These are phyloP conservation scores for Diplodus puntazzo DNA, from an alignment of 2,797 vertebrate genomes.

Conservation along the genomic window DNA sequence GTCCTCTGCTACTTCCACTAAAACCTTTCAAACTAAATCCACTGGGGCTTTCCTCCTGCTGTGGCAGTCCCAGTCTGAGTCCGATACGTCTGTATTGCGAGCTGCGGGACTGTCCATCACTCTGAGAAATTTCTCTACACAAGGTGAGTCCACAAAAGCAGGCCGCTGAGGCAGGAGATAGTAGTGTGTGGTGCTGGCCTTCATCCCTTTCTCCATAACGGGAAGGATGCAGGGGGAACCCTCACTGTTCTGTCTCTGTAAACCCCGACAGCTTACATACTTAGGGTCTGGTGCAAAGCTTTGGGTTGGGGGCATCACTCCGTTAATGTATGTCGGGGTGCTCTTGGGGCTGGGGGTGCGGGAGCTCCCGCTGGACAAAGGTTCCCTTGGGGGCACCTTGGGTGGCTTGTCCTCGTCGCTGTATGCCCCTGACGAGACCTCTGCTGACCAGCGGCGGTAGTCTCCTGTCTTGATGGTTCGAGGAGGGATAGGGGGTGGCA, in stretches of 20 bases:
- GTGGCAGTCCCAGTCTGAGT: slow-evolving; percentile 76
- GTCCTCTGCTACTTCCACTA: slow-evolving; percentile 61
- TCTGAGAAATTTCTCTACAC: slow-evolving; percentile 87
- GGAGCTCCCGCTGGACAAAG: slow-evolving; percentile 87
- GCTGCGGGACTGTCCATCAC: slow-evolving; percentile 83
- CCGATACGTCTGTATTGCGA: slow-evolving; percentile 51
- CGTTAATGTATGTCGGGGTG: slow-evolving; percentile 93
- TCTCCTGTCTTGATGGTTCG: slow-evolving; percentile 88
- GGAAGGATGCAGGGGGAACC: slow-evolving; percentile 95
- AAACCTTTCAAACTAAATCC: slow-evolving; percentile 87
- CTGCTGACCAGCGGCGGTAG: slow-evolving; percentile 95
- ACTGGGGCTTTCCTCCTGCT: slow-evolving; percentile 86
- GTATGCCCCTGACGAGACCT: slow-evolving; percentile 92
- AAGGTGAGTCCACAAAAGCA: slow-evolving; percentile 86
- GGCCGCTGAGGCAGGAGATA: slow-evolving; percentile 93
- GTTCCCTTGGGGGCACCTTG: slow-evolving; percentile 94
- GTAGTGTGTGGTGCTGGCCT: slow-evolving; percentile 95
- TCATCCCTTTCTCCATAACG: slow-evolving; percentile 93
- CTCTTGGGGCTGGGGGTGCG: slow-evolving; percentile 96
- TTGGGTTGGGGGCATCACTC: slow-evolving; percentile 97
- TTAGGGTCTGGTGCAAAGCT: slow-evolving; percentile 98
- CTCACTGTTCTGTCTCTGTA: slow-evolving; percentile 95
- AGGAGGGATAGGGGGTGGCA: slow-evolving; percentile 97
- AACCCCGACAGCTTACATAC: slow-evolving; percentile 91
- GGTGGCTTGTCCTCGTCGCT: slow-evolving; percentile 95